Percentiles rank a stretch among this genome's conserved stretches.
phyloP scores from a whole-genome alignment of 2,888 invertebrate species.

The Eurytoma adleriae region DNA sequence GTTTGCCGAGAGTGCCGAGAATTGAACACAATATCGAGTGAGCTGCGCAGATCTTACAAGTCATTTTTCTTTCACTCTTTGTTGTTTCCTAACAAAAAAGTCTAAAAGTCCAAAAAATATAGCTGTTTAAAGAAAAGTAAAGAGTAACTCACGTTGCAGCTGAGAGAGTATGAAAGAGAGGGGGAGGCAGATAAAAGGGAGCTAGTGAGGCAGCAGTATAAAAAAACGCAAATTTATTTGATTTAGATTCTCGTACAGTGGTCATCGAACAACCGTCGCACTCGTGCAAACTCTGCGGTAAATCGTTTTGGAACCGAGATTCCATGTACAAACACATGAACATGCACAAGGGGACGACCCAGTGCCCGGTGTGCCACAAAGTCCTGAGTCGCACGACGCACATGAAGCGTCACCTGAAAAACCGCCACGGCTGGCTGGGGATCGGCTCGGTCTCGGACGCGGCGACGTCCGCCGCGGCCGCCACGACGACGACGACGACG shows the following conservation, averaged over 20 bases:
- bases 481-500: constrained; percentile 60
- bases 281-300: constrained; percentile 76
- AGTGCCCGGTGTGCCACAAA: constrained; percentile 77
- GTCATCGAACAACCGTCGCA: constrained; percentile 76
- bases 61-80: no score
- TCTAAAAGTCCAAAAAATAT: no score
- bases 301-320: constrained; percentile 77
- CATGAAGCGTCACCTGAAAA: constrained; percentile 75
- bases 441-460: constrained; percentile 65
- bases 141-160: constrained; percentile 1
- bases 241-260: constrained; percentile 69
- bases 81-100: no score
- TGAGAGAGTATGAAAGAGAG: neutral
- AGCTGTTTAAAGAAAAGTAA: neutral
- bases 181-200: constrained; percentile 10
- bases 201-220: constrained; percentile 1
- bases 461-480: constrained; percentile 59
- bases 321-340: constrained; percentile 78
- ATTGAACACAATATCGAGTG: no score
- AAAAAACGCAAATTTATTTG: constrained; percentile 46
- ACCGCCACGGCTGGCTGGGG: constrained; percentile 74
- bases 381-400: constrained; percentile 76
- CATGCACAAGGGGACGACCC: constrained; percentile 77
- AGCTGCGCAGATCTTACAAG: no score
- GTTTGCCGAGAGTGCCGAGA: no score